phyloP scores from a whole-genome alignment of 2,113 vertebrate genomes.

The Peromyscus maniculatus region DNA sequence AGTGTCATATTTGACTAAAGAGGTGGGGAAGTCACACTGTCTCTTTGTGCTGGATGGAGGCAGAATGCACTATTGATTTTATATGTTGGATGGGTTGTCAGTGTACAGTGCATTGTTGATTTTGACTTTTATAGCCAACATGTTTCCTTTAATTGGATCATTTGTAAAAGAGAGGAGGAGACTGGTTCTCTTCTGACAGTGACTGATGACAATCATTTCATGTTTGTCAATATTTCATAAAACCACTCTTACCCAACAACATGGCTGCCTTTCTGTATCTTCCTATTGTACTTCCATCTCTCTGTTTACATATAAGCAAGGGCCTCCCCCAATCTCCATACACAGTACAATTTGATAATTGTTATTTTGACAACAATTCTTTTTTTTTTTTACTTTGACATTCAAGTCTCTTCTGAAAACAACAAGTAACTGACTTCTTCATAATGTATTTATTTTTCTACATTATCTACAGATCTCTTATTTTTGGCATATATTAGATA shows the following conservation, averaged over 20 bases:
- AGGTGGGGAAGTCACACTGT: constrained; percentile 91
- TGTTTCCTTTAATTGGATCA: constrained; percentile 94
- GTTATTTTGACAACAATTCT: background rate
- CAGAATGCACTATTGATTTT: constrained; percentile 93
- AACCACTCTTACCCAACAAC: constrained; percentile 90
- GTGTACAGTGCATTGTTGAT: constrained; percentile 91
- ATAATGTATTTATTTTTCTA: background rate
- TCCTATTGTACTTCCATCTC: constrained; percentile 74
- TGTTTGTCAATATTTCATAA: constrained; percentile 94
- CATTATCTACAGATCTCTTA: background rate
- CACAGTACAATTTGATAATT: background rate
- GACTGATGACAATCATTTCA: constrained; percentile 93
- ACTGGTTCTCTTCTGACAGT: constrained; percentile 90
- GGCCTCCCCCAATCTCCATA: constrained; percentile 5
- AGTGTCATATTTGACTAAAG: constrained; percentile 94
- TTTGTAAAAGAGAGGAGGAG: constrained; percentile 93
- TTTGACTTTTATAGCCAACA: constrained; percentile 94
- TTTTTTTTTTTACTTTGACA: constrained; percentile 58
- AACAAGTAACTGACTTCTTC: constrained; percentile 8
- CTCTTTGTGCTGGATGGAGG: constrained; percentile 89
- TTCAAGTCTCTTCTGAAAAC: constrained; percentile 43
- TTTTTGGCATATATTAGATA: background rate
- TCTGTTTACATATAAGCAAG: constrained; percentile 63
- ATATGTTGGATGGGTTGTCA: constrained; percentile 93
- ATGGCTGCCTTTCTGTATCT: constrained; percentile 87